Base-by-base conservation (phyloP, 2,888 invertebrate species). In the Nymphalis urticae region DNA sequence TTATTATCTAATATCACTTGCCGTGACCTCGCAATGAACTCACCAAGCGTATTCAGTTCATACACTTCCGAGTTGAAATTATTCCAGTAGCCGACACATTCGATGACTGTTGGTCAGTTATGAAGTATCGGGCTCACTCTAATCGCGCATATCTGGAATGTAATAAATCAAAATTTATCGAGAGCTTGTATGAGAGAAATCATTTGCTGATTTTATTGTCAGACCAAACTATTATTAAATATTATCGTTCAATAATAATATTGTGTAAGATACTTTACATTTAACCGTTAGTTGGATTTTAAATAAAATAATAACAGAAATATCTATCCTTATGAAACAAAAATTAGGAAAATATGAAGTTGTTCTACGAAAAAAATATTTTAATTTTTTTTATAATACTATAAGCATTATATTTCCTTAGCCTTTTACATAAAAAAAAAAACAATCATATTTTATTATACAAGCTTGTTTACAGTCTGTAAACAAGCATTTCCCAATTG, bases 81-180 rank as follows among this genome's bases (percentile, higher is more conserved):
- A 56, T 56, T 42, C 36, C 58, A 42, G 21, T 42, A 42, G 59
- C 47, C n/a, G 42, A 63, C 47, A 66, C 62, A 48, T 47, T 21
- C 58, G 58, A 56, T 68, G 48, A 58, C 68, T 77, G 73, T 77
- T 75, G 77, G 77, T 79, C 73, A 68, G 74, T 72, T 69, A 66
- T 67, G 72, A 69, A 70, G 76, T 78, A 76, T 76, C 54, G 27
- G 19, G 79, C 79, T 87, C 78, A 90, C 80, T 89, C 83, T 75
- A 91, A 85, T 75, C 91, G 91, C 90, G 90, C 88, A 85, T 91
- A 91, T 83, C 91, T 91, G 87, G 21, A 75, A 73, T 59, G 10
- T 58, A 58, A 70, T n/a, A 53, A 54, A 60, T 58, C 61, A 62
- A 42, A 58, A 51, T 19, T 66, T 65, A 69, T 64, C 59, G 48